phyloP scores from a whole-genome alignment of 2,797 vertebrate species.

The Propithecus perrieri region DNA sequence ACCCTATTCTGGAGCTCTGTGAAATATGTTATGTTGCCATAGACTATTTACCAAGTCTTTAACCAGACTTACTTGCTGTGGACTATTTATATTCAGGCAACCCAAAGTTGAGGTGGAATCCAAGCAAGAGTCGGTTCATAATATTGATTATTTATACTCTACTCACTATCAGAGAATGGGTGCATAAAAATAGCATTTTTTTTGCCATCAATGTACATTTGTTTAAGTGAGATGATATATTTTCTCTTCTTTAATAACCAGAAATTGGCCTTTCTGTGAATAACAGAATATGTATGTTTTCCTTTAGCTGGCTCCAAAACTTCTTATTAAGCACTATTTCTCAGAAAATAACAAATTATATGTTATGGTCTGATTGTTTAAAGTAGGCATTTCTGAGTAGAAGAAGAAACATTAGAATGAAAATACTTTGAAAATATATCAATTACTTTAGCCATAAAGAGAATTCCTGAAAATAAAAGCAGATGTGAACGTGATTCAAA shows the following conservation, averaged over 20 bases:
- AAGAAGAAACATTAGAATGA: constrained; percentile 53
- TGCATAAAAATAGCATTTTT: not conserved
- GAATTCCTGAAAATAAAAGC: constrained; percentile 68
- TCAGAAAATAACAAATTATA: constrained; percentile 58
- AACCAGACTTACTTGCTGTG: not conserved
- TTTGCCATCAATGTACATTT: not conserved
- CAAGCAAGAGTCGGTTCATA: not conserved
- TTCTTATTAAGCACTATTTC: constrained; percentile 53
- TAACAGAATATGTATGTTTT: constrained; percentile 29
- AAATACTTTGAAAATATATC: constrained; percentile 58
- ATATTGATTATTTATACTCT: not conserved
- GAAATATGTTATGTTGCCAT: not conserved
- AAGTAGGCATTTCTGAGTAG: constrained; percentile 52
- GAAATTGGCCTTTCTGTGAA: not conserved
- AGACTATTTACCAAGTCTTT: not conserved
- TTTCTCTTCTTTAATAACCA: constrained; percentile 56
- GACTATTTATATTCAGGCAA: not conserved
- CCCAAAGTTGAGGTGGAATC: not conserved
- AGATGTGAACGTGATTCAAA: constrained; percentile 60
- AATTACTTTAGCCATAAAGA: constrained; percentile 65
- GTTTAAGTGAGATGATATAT: not conserved
- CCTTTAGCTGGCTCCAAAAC: constrained; percentile 47
- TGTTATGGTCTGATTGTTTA: constrained; percentile 45
- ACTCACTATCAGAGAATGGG: not conserved
- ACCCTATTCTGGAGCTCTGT: not conserved